phyloP scores from a whole-genome alignment of 2,113 vertebrate genomes.

The Notarius quadriscutis region DNA sequence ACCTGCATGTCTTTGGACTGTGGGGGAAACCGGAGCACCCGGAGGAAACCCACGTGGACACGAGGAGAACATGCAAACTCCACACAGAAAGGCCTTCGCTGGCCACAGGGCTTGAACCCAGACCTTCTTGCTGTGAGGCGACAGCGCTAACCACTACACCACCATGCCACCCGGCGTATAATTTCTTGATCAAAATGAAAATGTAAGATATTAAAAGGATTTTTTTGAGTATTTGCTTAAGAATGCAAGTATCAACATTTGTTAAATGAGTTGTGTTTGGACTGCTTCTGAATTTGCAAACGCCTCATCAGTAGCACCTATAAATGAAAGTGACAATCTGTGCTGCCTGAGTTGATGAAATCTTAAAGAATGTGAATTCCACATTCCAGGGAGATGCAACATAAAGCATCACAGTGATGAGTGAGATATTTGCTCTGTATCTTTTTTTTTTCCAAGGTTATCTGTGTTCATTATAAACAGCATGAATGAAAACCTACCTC shows the following conservation, averaged over 20 bases:
- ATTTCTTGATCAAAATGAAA: neutral
- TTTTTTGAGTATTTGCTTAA: neutral
- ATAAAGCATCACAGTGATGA: neutral
- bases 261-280: neutral
- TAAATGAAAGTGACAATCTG: slow-evolving; percentile 1
- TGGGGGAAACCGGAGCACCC: too few species aligned
- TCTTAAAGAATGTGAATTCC: neutral
- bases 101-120: too few species aligned
- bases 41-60: too few species aligned
- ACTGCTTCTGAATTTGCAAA: slow-evolving; percentile 17
- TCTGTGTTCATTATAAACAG: neutral
- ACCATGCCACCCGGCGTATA: neutral
- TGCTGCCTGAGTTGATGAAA: neutral
- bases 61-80: too few species aligned
- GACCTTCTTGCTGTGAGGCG: too few species aligned
- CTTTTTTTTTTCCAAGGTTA: neutral
- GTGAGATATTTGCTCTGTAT: neutral
- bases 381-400: neutral
- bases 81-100: too few species aligned
- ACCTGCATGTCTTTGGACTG: too few species aligned
- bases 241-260: neutral
- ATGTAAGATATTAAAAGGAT: neutral
- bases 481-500: neutral
- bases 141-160: too few species aligned
- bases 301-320: neutral